phyloP scores from a whole-genome alignment of 2,888 invertebrate genomes.

The Morpho achilles region DNA sequence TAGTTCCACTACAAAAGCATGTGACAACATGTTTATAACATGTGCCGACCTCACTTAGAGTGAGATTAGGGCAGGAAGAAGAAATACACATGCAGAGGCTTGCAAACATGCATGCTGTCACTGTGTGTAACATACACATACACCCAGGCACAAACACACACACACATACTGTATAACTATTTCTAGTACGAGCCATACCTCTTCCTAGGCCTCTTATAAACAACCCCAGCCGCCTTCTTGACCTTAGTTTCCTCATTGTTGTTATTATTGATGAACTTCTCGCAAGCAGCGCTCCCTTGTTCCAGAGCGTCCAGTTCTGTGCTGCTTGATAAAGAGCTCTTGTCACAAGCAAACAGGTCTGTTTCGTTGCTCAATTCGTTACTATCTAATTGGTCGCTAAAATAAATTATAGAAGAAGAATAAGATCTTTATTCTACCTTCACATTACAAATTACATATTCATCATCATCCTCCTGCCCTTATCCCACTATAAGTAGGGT shows the following conservation, averaged over 20 bases:
- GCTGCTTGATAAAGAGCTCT: slow-evolving; percentile 61
- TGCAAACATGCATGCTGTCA: too few relatives aligned
- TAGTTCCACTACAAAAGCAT: too few relatives aligned
- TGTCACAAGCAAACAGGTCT: slow-evolving; percentile 68
- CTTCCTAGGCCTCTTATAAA: slow-evolving; percentile 56
- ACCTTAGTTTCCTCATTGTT: slow-evolving; percentile 56
- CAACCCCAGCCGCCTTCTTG: slow-evolving; percentile 37
- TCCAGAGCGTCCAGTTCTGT: slow-evolving; percentile 46
- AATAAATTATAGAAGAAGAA: slow-evolving; percentile 8
- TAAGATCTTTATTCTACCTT: too few relatives aligned
- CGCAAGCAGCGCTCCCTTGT: slow-evolving; percentile 34
- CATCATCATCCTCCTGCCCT: too few relatives aligned
- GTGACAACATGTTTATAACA: too few relatives aligned
- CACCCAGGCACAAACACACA: too few relatives aligned
- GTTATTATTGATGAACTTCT: slow-evolving; percentile 61
- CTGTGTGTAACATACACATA: too few relatives aligned
- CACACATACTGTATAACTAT: neutral
- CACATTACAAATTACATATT: too few relatives aligned
- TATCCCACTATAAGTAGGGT: too few relatives aligned
- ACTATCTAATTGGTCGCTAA: slow-evolving; percentile 66
- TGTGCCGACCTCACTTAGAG: too few relatives aligned
- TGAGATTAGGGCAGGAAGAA: too few relatives aligned
- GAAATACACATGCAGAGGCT: too few relatives aligned
- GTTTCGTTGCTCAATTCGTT: slow-evolving; percentile 70
- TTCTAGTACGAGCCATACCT: slow-evolving; percentile 34